Conservation (phyloP, 2,797 vertebrate genomes). For the Austrolebias charrua region DNA sequence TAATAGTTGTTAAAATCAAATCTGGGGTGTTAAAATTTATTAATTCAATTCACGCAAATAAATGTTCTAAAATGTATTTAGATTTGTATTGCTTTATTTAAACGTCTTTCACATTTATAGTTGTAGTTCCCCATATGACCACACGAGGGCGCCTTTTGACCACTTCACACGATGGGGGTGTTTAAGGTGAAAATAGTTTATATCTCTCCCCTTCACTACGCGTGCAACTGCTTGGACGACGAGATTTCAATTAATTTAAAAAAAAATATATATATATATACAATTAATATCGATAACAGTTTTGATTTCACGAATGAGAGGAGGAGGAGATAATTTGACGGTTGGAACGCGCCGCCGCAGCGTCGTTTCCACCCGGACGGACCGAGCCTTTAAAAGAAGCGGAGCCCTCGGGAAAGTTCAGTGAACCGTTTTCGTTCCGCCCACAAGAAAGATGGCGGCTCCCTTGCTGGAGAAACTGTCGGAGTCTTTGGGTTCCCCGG, state of each 20-base stretch:
- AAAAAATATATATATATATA: too few species aligned
- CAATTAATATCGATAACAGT: too few species aligned
- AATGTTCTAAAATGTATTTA: too few species aligned
- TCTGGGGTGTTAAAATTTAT: too few species aligned
- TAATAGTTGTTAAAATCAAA: too few species aligned
- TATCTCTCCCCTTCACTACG: not conserved
- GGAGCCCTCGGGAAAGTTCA: conserved; percentile 19
- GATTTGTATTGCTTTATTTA: too few species aligned
- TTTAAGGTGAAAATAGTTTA: not conserved
- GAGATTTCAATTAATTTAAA: too few species aligned
- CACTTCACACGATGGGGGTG: not conserved
- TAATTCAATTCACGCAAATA: too few species aligned
- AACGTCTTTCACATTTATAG: too few species aligned
- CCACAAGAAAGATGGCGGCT: conserved; percentile 85
- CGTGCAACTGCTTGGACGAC: too few species aligned
- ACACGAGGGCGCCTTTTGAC: conserved; percentile 28
- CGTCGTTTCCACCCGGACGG: not conserved
- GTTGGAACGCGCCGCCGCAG: conserved; percentile 16
- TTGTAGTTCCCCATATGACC: not conserved
- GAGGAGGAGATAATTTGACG: conserved; percentile 13
- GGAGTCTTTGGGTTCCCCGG: conserved; percentile 88
- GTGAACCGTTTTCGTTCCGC: conserved; percentile 73
- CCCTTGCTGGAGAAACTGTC: conserved; percentile 83
- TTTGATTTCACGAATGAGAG: not conserved
- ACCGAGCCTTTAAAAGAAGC: conserved; percentile 20